These are phyloP conservation scores for Chrysomallon squamiferum DNA, from an alignment of 1,140 invertebrate genomes.

Conservation along the genomic window DNA sequence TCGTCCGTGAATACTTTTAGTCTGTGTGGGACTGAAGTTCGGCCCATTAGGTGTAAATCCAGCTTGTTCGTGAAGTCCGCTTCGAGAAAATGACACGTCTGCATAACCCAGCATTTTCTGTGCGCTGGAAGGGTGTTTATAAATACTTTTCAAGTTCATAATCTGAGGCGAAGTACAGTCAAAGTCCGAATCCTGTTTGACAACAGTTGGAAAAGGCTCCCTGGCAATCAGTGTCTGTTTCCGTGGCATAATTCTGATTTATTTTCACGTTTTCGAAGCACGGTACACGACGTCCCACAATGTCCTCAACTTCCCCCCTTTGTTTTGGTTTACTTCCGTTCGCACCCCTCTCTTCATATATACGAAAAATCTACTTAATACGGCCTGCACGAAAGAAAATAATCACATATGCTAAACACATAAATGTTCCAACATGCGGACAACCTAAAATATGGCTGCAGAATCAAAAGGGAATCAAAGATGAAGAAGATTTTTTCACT, in stretches of 20 bases:
- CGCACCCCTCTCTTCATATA: too few species aligned
- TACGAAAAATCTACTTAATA: too few species aligned
- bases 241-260: slow-evolving; percentile 38
- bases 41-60: slow-evolving; percentile 10
- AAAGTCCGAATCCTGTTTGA: slow-evolving; percentile 48
- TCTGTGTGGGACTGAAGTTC: background rate
- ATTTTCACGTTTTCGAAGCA: too few species aligned
- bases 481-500: too few species aligned
- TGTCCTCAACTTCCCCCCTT: too few species aligned
- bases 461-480: too few species aligned
- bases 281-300: too few species aligned
- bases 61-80: background rate
- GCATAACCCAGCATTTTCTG: slow-evolving; percentile 11
- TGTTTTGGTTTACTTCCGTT: too few species aligned
- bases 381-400: too few species aligned
- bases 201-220: slow-evolving; percentile 35
- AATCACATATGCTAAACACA: too few species aligned
- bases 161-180: slow-evolving; percentile 38
- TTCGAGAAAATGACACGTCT: background rate
- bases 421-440: too few species aligned
- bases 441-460: too few species aligned
- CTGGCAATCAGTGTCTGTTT: slow-evolving; percentile 38
- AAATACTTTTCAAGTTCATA: slow-evolving; percentile 45
- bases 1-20: slow-evolving; percentile 15
- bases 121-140: slow-evolving; percentile 30